Percentiles rank a stretch among this genome's conserved stretches.
Evolutionary conservation across 2,888 invertebrate genomes (phyloP).

Genomic region (Drosophila monieri): DNA sequence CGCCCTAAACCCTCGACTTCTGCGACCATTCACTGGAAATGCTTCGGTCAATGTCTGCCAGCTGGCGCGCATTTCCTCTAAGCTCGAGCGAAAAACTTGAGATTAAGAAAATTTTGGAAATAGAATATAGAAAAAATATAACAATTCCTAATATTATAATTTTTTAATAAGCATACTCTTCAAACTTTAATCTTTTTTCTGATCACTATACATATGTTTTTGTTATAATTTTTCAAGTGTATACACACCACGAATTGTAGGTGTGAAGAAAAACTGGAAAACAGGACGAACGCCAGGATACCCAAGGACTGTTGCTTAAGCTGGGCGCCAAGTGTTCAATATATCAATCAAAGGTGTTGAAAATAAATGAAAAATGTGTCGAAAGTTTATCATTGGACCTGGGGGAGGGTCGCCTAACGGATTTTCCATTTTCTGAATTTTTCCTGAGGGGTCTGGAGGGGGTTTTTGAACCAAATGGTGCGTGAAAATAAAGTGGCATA

Average conservation of each 20-base stretch:
- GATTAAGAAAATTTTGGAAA: neutral
- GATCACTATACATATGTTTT: neutral
- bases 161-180: too few relatives aligned
- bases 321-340: constrained; percentile 75
- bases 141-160: too few relatives aligned
- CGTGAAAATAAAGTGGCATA: constrained; percentile 69
- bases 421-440: constrained; percentile 47
- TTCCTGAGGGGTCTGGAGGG: constrained; percentile 34
- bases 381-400: constrained; percentile 78
- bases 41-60: constrained; percentile 59
- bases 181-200: neutral
- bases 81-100: constrained; percentile 2
- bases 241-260: constrained; percentile 28
- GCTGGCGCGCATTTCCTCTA: constrained; percentile 63
- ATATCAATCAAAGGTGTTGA: constrained; percentile 81
- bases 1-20: constrained; percentile 2
- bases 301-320: constrained; percentile 64
- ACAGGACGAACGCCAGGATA: constrained; percentile 18
- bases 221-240: neutral
- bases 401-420: constrained; percentile 36
- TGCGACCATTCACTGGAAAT: constrained; percentile 56
- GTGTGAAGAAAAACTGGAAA: constrained; percentile 10
- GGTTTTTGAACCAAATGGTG: constrained; percentile 64
- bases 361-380: constrained; percentile 82
- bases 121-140: neutral